These are phyloP conservation scores for Byasa hedistus DNA, from an alignment of 2,888 invertebrate species.

Conservation along the genomic window DNA sequence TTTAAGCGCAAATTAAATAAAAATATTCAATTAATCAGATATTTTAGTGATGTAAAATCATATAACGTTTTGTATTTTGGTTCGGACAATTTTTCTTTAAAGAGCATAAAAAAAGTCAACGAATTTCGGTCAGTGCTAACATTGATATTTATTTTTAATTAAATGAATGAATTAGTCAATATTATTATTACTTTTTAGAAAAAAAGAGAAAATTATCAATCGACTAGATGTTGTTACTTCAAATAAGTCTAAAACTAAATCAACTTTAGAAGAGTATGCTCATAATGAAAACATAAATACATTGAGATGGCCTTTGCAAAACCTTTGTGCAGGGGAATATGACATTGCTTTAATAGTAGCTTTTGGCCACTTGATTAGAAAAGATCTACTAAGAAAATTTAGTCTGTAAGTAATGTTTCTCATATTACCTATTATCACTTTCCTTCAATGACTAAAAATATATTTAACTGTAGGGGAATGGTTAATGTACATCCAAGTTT, in stretches of 20 bases:
- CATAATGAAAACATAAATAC: conserved; percentile 78
- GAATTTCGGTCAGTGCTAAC: conserved; percentile 81
- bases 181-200: conserved; percentile 63
- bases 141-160: conserved; percentile 12
- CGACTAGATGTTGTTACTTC: conserved; percentile 86
- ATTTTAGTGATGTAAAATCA: conserved; percentile 42
- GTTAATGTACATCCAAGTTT: conserved; percentile 96
- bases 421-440: not conserved
- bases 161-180: conserved; percentile 4
- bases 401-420: conserved; percentile 84
- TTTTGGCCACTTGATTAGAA: conserved; percentile 94
- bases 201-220: conserved; percentile 69
- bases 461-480: conserved; percentile 85
- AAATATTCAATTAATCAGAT: conserved; percentile 41
- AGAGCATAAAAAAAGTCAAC: conserved; percentile 84
- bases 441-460: not conserved
- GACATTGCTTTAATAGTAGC: conserved; percentile 95
- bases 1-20: conserved; percentile 44
- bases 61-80: conserved; percentile 88
- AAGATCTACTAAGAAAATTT: conserved; percentile 86
- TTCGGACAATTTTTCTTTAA: conserved; percentile 89
- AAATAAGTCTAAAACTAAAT: conserved; percentile 77
- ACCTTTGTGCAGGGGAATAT: conserved; percentile 75
- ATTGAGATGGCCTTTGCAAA: conserved; percentile 83
- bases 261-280: conserved; percentile 85